Percentiles rank a stretch among this genome's conserved stretches.
These are phyloP conservation scores for Paramormyrops kingsleyae DNA, from an alignment of 2,113 vertebrate species.

Conservation along the genomic window DNA sequence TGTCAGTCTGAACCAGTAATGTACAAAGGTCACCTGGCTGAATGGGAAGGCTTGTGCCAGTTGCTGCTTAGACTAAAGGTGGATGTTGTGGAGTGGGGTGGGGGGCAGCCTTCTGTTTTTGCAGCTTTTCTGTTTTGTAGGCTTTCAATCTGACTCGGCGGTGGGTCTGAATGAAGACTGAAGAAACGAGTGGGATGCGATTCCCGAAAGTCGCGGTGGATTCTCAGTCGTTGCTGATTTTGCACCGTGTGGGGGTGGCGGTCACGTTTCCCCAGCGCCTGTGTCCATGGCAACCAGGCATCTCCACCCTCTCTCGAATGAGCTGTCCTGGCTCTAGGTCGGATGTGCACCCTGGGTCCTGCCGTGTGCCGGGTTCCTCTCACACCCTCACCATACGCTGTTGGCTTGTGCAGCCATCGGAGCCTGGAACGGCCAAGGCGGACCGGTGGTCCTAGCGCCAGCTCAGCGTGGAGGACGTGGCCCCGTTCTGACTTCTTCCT, in stretches of 20 bases:
- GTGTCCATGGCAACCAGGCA: not conserved
- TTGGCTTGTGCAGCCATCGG: not conserved
- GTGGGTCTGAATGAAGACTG: not conserved
- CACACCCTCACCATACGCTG: not conserved
- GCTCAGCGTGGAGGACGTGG: not conserved
- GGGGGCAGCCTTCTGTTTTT: not conserved
- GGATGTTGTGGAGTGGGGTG: not conserved
- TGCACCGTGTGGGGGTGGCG: not conserved
- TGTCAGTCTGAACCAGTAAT: not conserved
- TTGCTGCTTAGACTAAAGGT: not conserved
- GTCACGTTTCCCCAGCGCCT: not conserved
- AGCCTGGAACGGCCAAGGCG: not conserved
- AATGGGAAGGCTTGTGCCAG: not conserved
- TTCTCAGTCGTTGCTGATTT: not conserved
- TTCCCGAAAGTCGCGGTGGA: not conserved
- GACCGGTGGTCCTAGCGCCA: not conserved
- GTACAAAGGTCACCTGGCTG: not conserved
- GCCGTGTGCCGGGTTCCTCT: not conserved
- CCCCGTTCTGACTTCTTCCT: not conserved
- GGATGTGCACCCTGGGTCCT: not conserved
- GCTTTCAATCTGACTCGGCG: not conserved
- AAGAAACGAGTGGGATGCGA: not conserved
- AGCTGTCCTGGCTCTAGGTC: not conserved
- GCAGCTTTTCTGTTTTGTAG: not conserved
- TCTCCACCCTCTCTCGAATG: not conserved